phyloP scores from a whole-genome alignment of 2,797 vertebrate species.

The Caiman crocodilus region DNA sequence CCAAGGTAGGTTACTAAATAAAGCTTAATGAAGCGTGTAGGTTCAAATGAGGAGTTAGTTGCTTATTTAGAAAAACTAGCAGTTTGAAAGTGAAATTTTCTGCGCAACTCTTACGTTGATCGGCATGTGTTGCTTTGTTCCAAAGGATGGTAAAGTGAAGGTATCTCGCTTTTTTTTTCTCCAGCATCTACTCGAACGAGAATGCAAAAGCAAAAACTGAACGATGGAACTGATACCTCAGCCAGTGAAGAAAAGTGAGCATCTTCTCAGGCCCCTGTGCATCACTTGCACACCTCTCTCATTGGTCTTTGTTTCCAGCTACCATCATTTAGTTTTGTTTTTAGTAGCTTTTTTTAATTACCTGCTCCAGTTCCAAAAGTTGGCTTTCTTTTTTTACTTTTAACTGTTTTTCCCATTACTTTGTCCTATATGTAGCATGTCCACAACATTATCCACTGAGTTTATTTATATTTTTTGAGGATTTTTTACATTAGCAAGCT shows the following conservation, averaged over 20 bases:
- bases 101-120: not conserved
- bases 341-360: constrained; percentile 51
- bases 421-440: constrained; percentile 75
- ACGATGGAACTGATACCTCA: constrained; percentile 86
- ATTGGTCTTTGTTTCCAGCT: constrained; percentile 16
- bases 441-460: constrained; percentile 76
- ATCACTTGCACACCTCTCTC: not conserved
- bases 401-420: constrained; percentile 55
- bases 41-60: not conserved
- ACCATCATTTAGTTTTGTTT: constrained; percentile 52
- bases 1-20: not conserved
- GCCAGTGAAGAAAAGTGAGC: constrained; percentile 84
- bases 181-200: constrained; percentile 92
- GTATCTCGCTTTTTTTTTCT: not conserved
- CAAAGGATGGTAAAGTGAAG: not conserved
- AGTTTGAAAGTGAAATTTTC: not conserved
- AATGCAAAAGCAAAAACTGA: constrained; percentile 97
- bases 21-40: not conserved
- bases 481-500: constrained; percentile 60
- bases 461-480: constrained; percentile 81
- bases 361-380: constrained; percentile 52
- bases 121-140: not conserved
- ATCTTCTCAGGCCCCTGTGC: constrained; percentile 54
- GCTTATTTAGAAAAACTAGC: not conserved
- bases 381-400: constrained; percentile 35